Conservation (phyloP, 2,797 vertebrate species). For the Odontamblyopus lacepedii region DNA sequence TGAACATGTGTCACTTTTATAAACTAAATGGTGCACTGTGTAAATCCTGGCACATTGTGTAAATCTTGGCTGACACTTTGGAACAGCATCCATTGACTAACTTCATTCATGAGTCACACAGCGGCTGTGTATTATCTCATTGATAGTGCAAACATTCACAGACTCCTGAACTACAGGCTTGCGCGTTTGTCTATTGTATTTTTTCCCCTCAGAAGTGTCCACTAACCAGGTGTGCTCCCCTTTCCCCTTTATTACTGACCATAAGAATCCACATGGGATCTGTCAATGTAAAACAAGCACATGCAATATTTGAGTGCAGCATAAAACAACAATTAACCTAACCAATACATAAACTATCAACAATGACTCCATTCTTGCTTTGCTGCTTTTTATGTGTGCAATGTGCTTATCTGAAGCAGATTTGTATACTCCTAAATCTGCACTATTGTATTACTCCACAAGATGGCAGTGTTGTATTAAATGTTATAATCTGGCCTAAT, state of each 20-base stretch:
- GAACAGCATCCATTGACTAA: slow-evolving; percentile 46
- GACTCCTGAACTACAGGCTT: slow-evolving; percentile 83
- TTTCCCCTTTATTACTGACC: slow-evolving; percentile 82
- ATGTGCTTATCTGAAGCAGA: neutral
- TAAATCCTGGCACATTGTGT: neutral
- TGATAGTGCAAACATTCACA: slow-evolving; percentile 75
- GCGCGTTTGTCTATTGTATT: slow-evolving; percentile 84
- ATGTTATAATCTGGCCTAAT: neutral
- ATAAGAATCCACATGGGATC: slow-evolving; percentile 79
- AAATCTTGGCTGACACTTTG: slow-evolving; percentile 15
- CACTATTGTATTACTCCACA: neutral
- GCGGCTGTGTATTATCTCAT: slow-evolving; percentile 86
- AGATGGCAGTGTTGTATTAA: neutral
- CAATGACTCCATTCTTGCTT: neutral
- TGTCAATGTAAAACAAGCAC: slow-evolving; percentile 83
- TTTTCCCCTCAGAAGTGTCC: slow-evolving; percentile 82
- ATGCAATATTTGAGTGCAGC: slow-evolving; percentile 48
- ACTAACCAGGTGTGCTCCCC: slow-evolving; percentile 89
- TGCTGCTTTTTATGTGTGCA: neutral
- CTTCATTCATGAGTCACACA: slow-evolving; percentile 65
- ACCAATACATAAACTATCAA: neutral
- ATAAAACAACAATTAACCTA: neutral
- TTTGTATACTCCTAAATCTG: neutral
- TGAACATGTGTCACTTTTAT: neutral
- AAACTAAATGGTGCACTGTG: neutral